Conservation (phyloP, 2,888 invertebrate species). For the Scotopteryx bipunctaria region DNA sequence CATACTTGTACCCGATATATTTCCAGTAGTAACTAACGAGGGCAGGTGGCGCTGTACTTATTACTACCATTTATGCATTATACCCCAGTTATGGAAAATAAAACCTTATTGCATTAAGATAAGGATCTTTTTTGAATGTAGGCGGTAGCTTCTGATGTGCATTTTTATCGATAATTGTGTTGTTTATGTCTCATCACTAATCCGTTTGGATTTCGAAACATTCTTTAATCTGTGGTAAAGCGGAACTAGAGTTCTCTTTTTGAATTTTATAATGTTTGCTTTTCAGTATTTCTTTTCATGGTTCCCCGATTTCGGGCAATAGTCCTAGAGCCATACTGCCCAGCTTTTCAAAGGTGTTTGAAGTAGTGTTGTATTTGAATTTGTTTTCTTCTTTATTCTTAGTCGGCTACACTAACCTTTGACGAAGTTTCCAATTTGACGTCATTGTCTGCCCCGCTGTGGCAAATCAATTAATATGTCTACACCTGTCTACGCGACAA, state of each 20-base stretch:
- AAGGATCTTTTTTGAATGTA: constrained; percentile 1
- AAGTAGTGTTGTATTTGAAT: no score
- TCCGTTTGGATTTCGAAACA: constrained; percentile 25
- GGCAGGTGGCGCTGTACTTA: constrained; percentile 54
- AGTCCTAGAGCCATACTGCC: no score
- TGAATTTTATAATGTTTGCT: neutral
- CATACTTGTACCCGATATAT: constrained; percentile 40
- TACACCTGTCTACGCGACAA: no score
- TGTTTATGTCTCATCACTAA: constrained; percentile 27
- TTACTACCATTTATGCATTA: constrained; percentile 32
- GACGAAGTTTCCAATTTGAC: no score
- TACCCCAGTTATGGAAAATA: constrained; percentile 27
- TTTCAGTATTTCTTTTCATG: no score
- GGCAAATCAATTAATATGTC: no score
- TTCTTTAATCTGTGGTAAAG: constrained; percentile 1
- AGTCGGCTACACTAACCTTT: no score
- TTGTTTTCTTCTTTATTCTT: no score
- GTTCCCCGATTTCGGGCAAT: no score
- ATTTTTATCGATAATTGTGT: constrained; percentile 26
- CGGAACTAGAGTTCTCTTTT: constrained; percentile 5
- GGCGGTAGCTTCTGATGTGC: constrained; percentile 20
- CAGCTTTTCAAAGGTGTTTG: no score
- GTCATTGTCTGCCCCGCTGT: no score
- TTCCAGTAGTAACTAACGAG: constrained; percentile 52
- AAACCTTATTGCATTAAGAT: constrained; percentile 12